Percentiles rank a stretch among this genome's conserved stretches.
Conservation (phyloP, 2,888 invertebrate species). For the Mallateleia sp. region DNA sequence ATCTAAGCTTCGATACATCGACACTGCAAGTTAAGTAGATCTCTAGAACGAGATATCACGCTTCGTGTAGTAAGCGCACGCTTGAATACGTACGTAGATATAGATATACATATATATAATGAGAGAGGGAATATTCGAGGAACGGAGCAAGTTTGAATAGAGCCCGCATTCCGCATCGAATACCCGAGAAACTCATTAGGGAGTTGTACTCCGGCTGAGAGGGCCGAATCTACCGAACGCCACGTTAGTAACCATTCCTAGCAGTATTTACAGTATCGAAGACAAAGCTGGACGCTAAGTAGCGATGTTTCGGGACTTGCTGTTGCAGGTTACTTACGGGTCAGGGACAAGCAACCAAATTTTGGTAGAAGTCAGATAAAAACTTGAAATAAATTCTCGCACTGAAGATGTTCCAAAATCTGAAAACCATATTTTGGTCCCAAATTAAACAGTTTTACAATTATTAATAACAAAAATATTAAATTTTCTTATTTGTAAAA, state of each 20-base stretch:
- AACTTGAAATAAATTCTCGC: conserved; percentile 20
- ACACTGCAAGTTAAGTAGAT: conserved; percentile 76
- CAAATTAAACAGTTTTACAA: no score
- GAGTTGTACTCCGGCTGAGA: conserved; percentile 83
- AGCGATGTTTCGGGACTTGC: conserved; percentile 63
- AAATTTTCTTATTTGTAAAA: no score
- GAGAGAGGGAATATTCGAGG: conserved; percentile 72
- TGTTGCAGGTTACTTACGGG: conserved; percentile 51
- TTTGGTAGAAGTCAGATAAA: conserved; percentile 19
- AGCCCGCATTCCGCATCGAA: conserved; percentile 87
- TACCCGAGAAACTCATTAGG: conserved; percentile 88
- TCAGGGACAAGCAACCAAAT: conserved; percentile 27
- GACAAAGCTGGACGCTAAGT: conserved; percentile 73
- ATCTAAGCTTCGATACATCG: conserved; percentile 70
- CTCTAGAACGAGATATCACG: conserved; percentile 77
- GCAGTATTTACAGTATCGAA: conserved; percentile 78
- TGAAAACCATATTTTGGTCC: no score
- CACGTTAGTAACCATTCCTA: conserved; percentile 75
- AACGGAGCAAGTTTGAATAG: conserved; percentile 85
- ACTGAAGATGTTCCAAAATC: no score
- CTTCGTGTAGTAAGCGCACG: conserved; percentile 72
- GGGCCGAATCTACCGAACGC: conserved; percentile 70
- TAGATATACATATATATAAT: conserved; percentile 70
- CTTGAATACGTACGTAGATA: conserved; percentile 71
- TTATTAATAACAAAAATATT: no score